Percentiles rank a stretch among this genome's conserved stretches.
These are phyloP conservation scores for Lepidurus apus DNA, from an alignment of 1,140 invertebrate genomes.

Conservation along the genomic window DNA sequence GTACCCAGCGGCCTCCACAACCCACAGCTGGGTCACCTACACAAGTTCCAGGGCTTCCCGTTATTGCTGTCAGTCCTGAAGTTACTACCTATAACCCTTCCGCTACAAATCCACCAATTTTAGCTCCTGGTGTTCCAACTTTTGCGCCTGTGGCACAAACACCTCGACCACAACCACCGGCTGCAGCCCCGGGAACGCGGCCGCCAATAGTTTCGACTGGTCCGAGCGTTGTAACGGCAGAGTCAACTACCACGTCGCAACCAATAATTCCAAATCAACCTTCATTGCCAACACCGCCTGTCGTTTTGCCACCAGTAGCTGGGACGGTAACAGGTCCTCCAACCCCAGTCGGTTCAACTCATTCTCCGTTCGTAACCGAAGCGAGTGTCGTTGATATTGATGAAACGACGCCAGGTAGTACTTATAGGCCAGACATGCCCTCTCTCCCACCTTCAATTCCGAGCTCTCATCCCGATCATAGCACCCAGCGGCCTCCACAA, in stretches of 20 bases:
- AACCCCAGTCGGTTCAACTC: neutral
- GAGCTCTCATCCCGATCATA: neutral
- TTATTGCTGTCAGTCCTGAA: constrained; percentile 17
- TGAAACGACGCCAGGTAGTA: too few relatives aligned
- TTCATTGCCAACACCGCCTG: neutral
- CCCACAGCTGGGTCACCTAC: constrained; percentile 1
- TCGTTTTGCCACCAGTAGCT: neutral
- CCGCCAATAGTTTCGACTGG: neutral
- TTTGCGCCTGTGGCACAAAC: neutral
- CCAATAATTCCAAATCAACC: neutral
- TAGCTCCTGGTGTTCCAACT: constrained; percentile 24
- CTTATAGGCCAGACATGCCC: neutral
- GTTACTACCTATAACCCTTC: neutral
- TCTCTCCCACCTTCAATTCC: neutral
- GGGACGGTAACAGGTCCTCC: neutral
- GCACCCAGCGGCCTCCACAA: neutral
- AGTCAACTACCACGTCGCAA: neutral
- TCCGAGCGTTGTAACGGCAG: neutral
- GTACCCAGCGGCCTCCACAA: neutral
- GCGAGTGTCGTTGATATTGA: too few relatives aligned
- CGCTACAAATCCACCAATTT: neutral
- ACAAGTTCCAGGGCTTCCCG: neutral
- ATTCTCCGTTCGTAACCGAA: too few relatives aligned
- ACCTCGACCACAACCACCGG: neutral
- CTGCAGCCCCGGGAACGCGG: neutral